Conservation (phyloP, 2,113 vertebrate genomes). For the Desmodus rotundus region DNA sequence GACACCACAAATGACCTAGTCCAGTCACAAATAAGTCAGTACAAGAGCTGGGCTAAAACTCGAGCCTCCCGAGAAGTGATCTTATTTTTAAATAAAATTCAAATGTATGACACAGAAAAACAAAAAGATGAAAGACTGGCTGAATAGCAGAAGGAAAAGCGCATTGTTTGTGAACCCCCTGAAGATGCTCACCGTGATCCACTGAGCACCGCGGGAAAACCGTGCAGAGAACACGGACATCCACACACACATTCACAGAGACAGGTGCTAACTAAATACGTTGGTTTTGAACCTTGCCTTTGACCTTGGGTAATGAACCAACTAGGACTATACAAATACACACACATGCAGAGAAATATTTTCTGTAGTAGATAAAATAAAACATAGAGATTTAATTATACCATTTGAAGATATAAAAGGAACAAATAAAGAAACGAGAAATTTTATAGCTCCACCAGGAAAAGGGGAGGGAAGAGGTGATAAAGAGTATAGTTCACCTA, state of each 20-base stretch:
- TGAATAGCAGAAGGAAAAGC: not conserved
- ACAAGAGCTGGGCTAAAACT: not conserved
- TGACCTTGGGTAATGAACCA: not conserved
- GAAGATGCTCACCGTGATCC: not conserved
- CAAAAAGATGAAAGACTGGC: not conserved
- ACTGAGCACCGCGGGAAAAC: not conserved
- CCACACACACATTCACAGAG: not conserved
- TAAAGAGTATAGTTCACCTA: not conserved
- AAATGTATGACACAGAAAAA: not conserved
- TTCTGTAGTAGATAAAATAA: not conserved
- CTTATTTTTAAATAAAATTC: not conserved
- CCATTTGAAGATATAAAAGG: not conserved
- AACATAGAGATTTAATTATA: not conserved
- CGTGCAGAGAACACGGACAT: not conserved
- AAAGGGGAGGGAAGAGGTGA: not conserved
- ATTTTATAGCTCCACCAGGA: not conserved
- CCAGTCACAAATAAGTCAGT: not conserved
- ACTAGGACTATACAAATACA: not conserved
- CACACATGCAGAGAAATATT: not conserved
- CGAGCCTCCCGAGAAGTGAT: not conserved
- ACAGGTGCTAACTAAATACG: not conserved
- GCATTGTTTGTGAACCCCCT: not conserved
- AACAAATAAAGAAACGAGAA: not conserved
- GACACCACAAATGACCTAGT: not conserved
- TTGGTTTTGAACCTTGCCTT: not conserved